Conservation (phyloP, 2,113 vertebrate genomes). For the Ailuropoda melanoleuca region DNA sequence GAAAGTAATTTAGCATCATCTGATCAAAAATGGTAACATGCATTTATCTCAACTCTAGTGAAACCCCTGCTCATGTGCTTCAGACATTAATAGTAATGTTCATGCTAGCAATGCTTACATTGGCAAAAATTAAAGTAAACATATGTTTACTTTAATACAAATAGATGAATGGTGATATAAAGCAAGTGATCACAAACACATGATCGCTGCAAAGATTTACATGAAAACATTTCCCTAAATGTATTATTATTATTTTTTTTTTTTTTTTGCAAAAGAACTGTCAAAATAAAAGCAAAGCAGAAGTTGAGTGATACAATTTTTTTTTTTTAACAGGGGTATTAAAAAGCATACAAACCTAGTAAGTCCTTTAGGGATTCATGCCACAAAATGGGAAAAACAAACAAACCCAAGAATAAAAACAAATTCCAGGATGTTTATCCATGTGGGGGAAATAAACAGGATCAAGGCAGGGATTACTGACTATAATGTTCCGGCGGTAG, state of each 20-base stretch:
- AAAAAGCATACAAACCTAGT: neutral
- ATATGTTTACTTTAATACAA: neutral
- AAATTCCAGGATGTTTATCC: neutral
- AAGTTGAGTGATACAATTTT: neutral
- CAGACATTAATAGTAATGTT: neutral
- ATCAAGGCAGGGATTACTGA: neutral
- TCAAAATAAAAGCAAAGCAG: neutral
- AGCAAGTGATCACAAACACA: neutral
- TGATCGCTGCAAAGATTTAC: neutral
- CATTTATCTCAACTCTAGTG: neutral
- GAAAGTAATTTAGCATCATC: neutral
- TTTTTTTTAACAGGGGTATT: neutral
- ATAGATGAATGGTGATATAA: neutral
- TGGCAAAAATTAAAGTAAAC: neutral
- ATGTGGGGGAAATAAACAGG: neutral
- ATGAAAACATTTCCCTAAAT: neutral
- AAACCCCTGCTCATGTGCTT: neutral
- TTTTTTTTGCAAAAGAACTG: neutral
- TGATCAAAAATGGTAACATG: neutral
- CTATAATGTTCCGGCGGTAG: neutral
- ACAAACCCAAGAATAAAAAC: neutral
- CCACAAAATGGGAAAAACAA: neutral
- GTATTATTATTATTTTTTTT: neutral
- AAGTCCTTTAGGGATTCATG: neutral
- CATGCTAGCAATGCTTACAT: neutral